Base-by-base conservation (phyloP, 2,797 vertebrate species). In the Malurus splendens region DNA sequence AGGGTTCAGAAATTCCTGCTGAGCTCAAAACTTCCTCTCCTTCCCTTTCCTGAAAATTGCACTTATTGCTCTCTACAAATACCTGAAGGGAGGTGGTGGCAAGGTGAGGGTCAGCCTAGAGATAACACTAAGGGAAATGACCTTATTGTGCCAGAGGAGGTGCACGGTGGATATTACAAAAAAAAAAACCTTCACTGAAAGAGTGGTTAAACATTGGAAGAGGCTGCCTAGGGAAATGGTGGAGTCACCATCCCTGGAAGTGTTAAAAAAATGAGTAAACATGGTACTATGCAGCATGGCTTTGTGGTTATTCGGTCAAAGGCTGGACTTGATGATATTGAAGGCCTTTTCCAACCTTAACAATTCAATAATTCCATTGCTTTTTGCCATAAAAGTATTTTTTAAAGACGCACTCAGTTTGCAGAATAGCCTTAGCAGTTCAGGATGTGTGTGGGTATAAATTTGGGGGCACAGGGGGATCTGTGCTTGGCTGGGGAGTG, bases 401-500 rank as follows among this genome's bases (percentile, higher is more conserved):
- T 81, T 72, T 33, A 23, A 54, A 83, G 33, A n/a, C 6, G 1
- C 5, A 7, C 14, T 50, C 0, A 1, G 18, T 30, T 70, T 61
- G 41, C 28, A 22, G 28, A 85, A n/a, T 42, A 36, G 7, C 30
- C 1, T 33, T 85, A 2, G 6, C 45, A 55, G 12, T 22, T 56
- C 14, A 45, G 48, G 36, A 51, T 0, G 1, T 33, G 42, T 20
- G 51, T 44, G 32, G 33, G 39, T 25, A 7, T 30, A 32, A 33
- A 15, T 50, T 0, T 28, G 44, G 54, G 61, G 25, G 11, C 5
- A 30, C 2, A 18, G 28, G 39, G 52, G 16, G 51, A 27, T 30
- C 13, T 47, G 41, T 2, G 5, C 13, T 65, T 2, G 2, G 18
- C 22, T 0, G 0, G 36, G 70, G 28, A 45, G 33, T 0, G 2